Conservation (phyloP, 1,140 invertebrate species). For the Proales similis region DNA sequence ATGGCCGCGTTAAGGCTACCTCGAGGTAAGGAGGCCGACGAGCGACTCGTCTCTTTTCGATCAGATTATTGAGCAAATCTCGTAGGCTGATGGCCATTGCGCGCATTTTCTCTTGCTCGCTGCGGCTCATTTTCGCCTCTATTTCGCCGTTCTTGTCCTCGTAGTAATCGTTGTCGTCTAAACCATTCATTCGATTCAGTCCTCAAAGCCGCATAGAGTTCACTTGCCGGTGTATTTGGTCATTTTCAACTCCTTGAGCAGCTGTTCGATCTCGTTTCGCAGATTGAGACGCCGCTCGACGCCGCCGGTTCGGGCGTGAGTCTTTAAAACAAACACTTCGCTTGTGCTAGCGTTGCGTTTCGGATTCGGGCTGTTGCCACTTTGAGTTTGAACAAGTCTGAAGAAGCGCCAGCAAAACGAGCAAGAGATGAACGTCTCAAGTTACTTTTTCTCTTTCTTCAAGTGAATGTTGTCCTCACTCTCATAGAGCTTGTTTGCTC, state of each 20-base stretch:
- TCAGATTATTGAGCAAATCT: conserved; percentile 9
- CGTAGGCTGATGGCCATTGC: conserved; percentile 17
- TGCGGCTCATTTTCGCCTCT: conserved; percentile 5
- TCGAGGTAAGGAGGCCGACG: conserved; percentile 11
- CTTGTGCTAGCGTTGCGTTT: background rate
- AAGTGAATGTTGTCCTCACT: background rate
- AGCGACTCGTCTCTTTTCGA: conserved; percentile 22
- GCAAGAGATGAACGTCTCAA: background rate
- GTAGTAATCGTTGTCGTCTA: background rate
- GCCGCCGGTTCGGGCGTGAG: conserved; percentile 1
- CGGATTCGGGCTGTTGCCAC: background rate
- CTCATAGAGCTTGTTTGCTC: conserved; percentile 2
- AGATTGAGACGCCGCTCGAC: background rate
- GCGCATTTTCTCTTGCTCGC: conserved; percentile 18
- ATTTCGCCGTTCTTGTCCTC: conserved; percentile 26
- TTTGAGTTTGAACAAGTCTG: background rate
- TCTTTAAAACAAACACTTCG: background rate
- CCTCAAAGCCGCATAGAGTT: background rate
- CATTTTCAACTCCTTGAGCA: conserved; percentile 22
- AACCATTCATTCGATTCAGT: background rate
- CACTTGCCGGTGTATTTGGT: background rate
- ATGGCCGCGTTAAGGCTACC: too few species aligned
- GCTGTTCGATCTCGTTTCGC: conserved; percentile 11
- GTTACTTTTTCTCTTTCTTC: conserved; percentile 30
- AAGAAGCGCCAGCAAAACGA: background rate